Evolutionary conservation across 2,888 invertebrate species (phyloP), one percentile per base, ranked within the genome.

Genomic region (Agrotis exclamationis): DNA sequence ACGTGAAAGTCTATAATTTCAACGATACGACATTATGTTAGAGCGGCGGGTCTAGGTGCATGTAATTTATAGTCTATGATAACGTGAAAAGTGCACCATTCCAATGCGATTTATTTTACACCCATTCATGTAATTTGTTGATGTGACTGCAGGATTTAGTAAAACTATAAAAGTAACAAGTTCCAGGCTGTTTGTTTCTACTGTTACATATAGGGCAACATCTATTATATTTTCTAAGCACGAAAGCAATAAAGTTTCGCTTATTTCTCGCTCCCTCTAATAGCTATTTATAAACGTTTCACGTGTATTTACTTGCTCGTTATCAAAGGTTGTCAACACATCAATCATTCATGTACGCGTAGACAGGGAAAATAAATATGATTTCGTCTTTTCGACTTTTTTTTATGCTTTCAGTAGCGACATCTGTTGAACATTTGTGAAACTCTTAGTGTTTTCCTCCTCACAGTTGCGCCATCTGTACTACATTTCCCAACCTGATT

Each of bases 81-180:
- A 85, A 74, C 85, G 66, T 82, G 83, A 84, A 85, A 85, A 77
- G 72, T 85, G 74, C 84, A 71, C 71, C 62, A 68, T 75, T 83
- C 69, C 71, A 70, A 33, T 67, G 74, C 65, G 63, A 84, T 85
- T 84, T 82, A 83, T 77, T 74, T 71, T 60, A 54, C 63, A 58
- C 56, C 58, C 58, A 74, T 74, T 83, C 67, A 70, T 69, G 74
- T 63, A 56, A 76, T 59, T 75, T 56, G 45, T 73, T 74, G 78
- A n/a, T 59, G 63, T 62, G 60, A 59, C 39, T 47, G 44, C 28
- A 45, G 44, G 50, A 48, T 70, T 65, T 78, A 60, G 54, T 59
- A 80, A 67, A 53, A 22, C 53, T 48, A 39, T 54, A 50, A 48
- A 62, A 68, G 59, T 51, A 63, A 62, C 24, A 48, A 33, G 56